Evolutionary conservation across 2,113 vertebrate species (phyloP).

Genomic region (Oryzias woworae): DNA sequence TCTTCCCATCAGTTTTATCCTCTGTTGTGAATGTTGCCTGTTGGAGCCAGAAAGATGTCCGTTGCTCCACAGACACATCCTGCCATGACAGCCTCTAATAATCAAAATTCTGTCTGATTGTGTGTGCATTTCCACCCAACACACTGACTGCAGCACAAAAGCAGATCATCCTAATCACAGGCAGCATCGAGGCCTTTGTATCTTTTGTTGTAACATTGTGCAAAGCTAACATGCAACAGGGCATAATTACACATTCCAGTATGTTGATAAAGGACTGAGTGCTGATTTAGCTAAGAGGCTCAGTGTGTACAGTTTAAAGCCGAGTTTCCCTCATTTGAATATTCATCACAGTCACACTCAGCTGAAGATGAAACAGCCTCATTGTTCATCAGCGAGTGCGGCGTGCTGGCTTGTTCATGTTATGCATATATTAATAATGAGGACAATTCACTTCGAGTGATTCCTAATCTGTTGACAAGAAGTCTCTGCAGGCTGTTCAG

Average conservation of each 20-base stretch:
- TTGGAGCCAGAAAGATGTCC: too few species aligned
- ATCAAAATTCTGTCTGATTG: too few species aligned
- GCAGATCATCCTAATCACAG: slow-evolving; percentile 13
- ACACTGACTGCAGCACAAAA: background rate
- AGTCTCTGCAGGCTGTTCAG: slow-evolving; percentile 52
- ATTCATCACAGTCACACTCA: slow-evolving; percentile 61
- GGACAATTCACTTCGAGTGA: slow-evolving; percentile 57
- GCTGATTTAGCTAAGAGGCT: slow-evolving; percentile 66
- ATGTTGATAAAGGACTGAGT: slow-evolving; percentile 52
- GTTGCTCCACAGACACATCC: too few species aligned
- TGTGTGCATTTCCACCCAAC: too few species aligned
- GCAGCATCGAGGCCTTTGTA: slow-evolving; percentile 15
- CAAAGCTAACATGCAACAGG: slow-evolving; percentile 31
- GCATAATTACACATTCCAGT: slow-evolving; percentile 54
- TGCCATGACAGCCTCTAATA: too few species aligned
- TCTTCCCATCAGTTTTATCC: too few species aligned
- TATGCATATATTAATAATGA: slow-evolving; percentile 65
- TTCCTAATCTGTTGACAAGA: slow-evolving; percentile 66
- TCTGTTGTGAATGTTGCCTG: too few species aligned
- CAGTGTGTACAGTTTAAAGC: slow-evolving; percentile 53
- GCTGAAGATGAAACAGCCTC: slow-evolving; percentile 55
- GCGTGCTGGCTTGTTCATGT: slow-evolving; percentile 41
- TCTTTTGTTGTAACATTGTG: slow-evolving; percentile 31
- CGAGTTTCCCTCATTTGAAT: slow-evolving; percentile 49
- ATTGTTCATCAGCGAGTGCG: slow-evolving; percentile 53